A percentile compares a stretch with the other conserved stretches of the same genome.
Conservation (phyloP, 2,888 invertebrate genomes). For the Thera obeliscata region DNA sequence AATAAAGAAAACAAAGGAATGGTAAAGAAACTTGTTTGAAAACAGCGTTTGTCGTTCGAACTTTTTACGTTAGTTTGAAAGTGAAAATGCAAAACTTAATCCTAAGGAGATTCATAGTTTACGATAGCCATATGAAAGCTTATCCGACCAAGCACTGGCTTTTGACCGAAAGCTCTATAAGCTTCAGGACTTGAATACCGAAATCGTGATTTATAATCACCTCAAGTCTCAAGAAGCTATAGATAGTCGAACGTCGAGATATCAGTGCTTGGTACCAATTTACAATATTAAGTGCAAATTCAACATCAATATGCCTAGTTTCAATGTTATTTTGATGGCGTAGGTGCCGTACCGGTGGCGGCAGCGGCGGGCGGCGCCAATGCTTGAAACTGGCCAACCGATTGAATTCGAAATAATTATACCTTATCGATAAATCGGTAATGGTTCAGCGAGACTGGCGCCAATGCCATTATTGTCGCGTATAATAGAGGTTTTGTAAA, state of each 20-base stretch:
- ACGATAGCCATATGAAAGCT: too few species aligned
- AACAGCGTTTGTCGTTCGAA: too few species aligned
- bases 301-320: not conserved
- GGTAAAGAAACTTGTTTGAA: too few species aligned
- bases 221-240: too few species aligned
- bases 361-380: conserved; percentile 34
- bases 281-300: not conserved
- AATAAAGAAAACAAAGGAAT: too few species aligned
- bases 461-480: conserved; percentile 68
- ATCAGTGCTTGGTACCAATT: not conserved
- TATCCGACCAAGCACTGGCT: too few species aligned
- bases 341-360: conserved; percentile 37
- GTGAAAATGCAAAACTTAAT: too few species aligned
- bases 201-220: too few species aligned
- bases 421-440: conserved; percentile 64
- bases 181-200: too few species aligned
- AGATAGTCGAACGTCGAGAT: not conserved
- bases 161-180: too few species aligned
- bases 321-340: conserved; percentile 44
- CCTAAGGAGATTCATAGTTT: too few species aligned
- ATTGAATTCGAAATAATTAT: conserved; percentile 62
- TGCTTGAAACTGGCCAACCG: conserved; percentile 50
- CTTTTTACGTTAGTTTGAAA: too few species aligned
- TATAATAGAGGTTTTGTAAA: conserved; percentile 48
- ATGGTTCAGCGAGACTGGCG: conserved; percentile 63